A percentile compares a stretch with the other conserved stretches of the same genome.
These are phyloP conservation scores for Pantherophis vulpinus DNA, from an alignment of 2,797 vertebrate genomes.

Conservation along the genomic window DNA sequence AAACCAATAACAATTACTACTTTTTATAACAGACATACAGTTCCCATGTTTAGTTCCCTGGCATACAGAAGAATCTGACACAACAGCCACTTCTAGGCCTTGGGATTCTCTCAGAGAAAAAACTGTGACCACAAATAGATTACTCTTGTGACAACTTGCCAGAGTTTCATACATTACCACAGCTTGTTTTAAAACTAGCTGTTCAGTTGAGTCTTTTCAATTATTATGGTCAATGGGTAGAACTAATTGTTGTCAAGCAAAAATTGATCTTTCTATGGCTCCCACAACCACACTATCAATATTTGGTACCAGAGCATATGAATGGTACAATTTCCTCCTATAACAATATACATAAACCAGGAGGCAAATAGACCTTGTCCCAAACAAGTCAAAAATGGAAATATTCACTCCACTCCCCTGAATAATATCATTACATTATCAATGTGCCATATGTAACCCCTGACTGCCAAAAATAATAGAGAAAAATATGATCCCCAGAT, in stretches of 20 bases:
- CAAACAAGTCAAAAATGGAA: background rate
- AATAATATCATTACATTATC: background rate
- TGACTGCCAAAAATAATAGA: background rate
- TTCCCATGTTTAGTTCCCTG: background rate
- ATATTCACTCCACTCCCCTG: background rate
- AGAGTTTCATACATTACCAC: background rate
- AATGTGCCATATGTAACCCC: background rate
- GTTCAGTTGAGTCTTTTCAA: background rate
- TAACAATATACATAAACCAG: background rate
- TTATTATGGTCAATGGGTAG: background rate
- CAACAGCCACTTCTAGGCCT: background rate
- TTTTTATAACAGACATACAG: background rate
- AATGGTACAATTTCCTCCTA: background rate
- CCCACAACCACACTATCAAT: background rate
- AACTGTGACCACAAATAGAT: background rate
- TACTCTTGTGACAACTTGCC: background rate
- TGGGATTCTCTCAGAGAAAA: background rate
- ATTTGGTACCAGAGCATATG: background rate
- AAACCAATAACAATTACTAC: background rate
- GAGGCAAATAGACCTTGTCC: background rate
- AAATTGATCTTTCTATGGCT: background rate
- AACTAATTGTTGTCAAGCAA: background rate
- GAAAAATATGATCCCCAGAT: background rate
- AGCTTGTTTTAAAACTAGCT: background rate
- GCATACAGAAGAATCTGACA: background rate